Percentiles rank a stretch among this genome's conserved stretches.
phyloP scores from a whole-genome alignment of 2,113 vertebrate genomes.

The Chaenogobius annularis region DNA sequence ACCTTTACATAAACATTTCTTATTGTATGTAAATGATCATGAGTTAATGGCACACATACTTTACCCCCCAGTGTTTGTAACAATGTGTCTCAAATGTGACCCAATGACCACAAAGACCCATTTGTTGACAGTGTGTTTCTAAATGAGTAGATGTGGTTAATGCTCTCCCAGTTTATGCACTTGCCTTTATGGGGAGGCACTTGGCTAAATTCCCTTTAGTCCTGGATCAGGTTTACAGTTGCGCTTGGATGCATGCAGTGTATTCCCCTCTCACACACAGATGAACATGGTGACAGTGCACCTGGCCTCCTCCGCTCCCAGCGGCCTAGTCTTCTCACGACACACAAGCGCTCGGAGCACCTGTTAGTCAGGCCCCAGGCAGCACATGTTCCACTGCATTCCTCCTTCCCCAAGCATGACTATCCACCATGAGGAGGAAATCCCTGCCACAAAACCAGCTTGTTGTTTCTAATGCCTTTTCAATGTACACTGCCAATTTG shows the following conservation, averaged over 20 bases:
- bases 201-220: slow-evolving; percentile 37
- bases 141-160: background rate
- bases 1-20: too few species aligned
- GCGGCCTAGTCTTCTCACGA: slow-evolving; percentile 70
- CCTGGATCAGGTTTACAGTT: slow-evolving; percentile 57
- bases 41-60: background rate
- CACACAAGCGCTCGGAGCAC: slow-evolving; percentile 60
- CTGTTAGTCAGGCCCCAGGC: slow-evolving; percentile 63
- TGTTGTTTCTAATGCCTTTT: slow-evolving; percentile 49
- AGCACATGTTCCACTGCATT: slow-evolving; percentile 72
- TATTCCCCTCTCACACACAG: slow-evolving; percentile 42
- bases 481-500: slow-evolving; percentile 32
- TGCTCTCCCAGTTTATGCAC: background rate
- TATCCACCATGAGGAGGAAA: slow-evolving; percentile 67
- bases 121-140: background rate
- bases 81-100: background rate
- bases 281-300: slow-evolving; percentile 60
- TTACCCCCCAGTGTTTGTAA: background rate
- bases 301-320: slow-evolving; percentile 62
- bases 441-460: slow-evolving; percentile 59
- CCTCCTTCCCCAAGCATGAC: slow-evolving; percentile 56
- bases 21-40: too few species aligned
- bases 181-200: slow-evolving; percentile 35
- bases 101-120: background rate
- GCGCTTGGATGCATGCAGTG: slow-evolving; percentile 51